Percentiles rank a stretch among this genome's conserved stretches.
Conservation (phyloP, 2,888 invertebrate genomes). For the Dromius quadrimaculatus region DNA sequence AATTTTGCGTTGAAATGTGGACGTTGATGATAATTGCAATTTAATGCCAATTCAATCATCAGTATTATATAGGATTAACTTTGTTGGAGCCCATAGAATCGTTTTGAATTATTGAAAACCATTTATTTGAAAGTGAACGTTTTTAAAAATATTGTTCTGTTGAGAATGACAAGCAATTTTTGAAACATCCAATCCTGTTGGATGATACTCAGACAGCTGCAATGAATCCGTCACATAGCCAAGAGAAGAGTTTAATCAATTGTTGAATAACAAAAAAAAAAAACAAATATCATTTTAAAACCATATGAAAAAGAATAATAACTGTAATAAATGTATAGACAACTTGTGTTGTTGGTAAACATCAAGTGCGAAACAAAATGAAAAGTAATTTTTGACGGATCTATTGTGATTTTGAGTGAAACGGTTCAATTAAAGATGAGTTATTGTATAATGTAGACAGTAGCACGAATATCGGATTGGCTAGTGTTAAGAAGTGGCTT, state of each 20-base stretch:
- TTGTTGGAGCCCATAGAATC: too few species aligned
- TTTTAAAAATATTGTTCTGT: constrained; percentile 28
- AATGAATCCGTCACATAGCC: constrained; percentile 15
- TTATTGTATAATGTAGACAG: constrained; percentile 44
- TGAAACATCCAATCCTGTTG: constrained; percentile 26
- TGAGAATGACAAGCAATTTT: constrained; percentile 43
- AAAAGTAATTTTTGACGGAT: constrained; percentile 11
- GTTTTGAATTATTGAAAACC: constrained; percentile 21
- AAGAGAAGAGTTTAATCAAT: constrained; percentile 39
- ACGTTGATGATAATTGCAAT: too few species aligned
- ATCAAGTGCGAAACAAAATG: constrained; percentile 4
- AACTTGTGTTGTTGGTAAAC: neutral
- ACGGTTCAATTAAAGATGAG: constrained; percentile 45
- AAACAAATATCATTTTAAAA: neutral
- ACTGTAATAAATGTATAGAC: constrained; percentile 9
- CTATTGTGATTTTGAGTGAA: constrained; percentile 41
- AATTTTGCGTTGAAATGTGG: too few species aligned
- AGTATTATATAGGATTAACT: too few species aligned
- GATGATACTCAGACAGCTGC: constrained; percentile 41
- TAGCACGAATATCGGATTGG: constrained; percentile 51
- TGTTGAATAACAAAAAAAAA: constrained; percentile 7
- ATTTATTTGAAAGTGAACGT: constrained; percentile 28
- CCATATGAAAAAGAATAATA: neutral
- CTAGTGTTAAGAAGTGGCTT: constrained; percentile 56
- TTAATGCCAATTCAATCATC: too few species aligned